A percentile compares a stretch with the other conserved stretches of the same genome.
Evolutionary conservation across 2,797 vertebrate species (phyloP).

Genomic region (Pseudomugil gertrudae): DNA sequence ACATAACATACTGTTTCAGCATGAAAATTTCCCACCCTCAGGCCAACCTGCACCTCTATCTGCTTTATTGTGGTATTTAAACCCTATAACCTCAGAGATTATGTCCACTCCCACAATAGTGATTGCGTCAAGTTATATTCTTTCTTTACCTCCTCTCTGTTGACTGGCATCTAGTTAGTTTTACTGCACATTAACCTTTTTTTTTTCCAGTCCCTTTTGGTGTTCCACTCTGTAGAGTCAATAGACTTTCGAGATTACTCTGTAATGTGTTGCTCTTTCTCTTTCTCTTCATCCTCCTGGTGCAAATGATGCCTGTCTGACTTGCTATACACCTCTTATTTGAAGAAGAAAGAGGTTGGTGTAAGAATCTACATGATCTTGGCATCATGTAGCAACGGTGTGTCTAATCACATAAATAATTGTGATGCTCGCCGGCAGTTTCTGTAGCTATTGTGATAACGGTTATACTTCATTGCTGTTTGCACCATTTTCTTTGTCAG

Average conservation of each 20-base stretch:
- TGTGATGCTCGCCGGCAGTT: not conserved
- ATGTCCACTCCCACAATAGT: conserved; percentile 39
- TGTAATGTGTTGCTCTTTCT: conserved; percentile 80
- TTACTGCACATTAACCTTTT: conserved; percentile 30
- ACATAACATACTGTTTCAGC: conserved; percentile 4
- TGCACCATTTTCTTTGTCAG: conserved; percentile 20
- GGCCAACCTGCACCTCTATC: not conserved
- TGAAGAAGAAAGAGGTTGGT: conserved; percentile 96
- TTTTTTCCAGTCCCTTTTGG: conserved; percentile 21
- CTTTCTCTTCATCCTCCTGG: conserved; percentile 79
- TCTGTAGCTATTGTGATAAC: conserved; percentile 30
- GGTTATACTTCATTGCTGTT: conserved; percentile 1
- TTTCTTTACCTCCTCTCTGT: not conserved
- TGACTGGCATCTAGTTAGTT: conserved; percentile 9
- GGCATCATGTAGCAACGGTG: conserved; percentile 30
- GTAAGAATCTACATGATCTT: conserved; percentile 48
- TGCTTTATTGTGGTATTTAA: not conserved
- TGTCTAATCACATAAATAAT: conserved; percentile 14
- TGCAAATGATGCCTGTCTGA: conserved; percentile 84
- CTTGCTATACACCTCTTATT: conserved; percentile 87
- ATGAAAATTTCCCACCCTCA: conserved; percentile 4
- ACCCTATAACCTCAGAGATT: not conserved
- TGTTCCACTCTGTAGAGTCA: conserved; percentile 26
- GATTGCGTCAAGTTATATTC: conserved; percentile 3
- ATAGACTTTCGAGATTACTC: conserved; percentile 61